Percentiles rank a stretch among this genome's conserved stretches.
These are phyloP conservation scores for Petrocephalus sullivani DNA, from an alignment of 2,797 vertebrate genomes.

Conservation along the genomic window DNA sequence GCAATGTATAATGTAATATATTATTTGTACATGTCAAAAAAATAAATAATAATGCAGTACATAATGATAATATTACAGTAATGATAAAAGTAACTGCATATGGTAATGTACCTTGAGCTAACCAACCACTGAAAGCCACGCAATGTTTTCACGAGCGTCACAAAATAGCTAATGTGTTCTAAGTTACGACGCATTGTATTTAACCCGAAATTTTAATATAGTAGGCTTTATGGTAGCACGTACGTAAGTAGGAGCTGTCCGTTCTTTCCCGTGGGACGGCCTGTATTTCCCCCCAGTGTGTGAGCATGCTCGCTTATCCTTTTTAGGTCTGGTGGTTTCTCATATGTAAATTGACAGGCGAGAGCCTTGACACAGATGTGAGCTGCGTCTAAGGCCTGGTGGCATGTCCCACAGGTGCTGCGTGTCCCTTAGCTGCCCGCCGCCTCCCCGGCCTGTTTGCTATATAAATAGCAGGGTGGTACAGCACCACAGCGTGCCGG, in stretches of 20 bases:
- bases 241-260: neutral
- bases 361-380: neutral
- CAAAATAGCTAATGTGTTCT: neutral
- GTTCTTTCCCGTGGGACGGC: neutral
- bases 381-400: neutral
- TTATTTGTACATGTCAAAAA: too few relatives aligned
- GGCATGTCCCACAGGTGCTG: constrained; percentile 1
- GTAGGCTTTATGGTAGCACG: neutral
- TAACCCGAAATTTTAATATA: neutral
- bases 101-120: neutral
- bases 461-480: constrained; percentile 32
- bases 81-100: neutral
- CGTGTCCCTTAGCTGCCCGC: neutral
- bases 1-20: too few relatives aligned
- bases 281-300: neutral
- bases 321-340: neutral
- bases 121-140: neutral
- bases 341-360: neutral
- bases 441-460: constrained; percentile 31
- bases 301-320: neutral
- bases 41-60: neutral
- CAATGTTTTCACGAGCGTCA: neutral
- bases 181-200: neutral
- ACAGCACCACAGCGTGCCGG: neutral
- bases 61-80: neutral